Base-by-base conservation (phyloP, 2,113 vertebrate genomes). In the Indicator maculatus region DNA sequence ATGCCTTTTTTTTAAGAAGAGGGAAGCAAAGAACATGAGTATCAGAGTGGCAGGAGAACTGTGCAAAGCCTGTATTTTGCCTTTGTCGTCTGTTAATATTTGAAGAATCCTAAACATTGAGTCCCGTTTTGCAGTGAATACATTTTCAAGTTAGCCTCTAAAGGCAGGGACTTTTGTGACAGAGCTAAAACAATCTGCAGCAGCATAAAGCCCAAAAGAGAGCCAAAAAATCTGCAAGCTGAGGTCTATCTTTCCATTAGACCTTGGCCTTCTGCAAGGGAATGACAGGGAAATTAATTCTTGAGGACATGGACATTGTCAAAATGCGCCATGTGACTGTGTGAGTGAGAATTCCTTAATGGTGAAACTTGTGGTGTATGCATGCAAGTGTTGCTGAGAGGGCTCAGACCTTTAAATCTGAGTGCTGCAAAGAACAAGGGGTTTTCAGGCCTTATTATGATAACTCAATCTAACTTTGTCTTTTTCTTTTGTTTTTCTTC, bases 391-490 rank as follows among this genome's bases (percentile, higher is more conserved):
- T 19, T 69, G 17, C 61, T 88, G 74, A 87, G 52, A 63, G 50
- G 88, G 27, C n/a, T 95, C 38, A 72, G 53, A n/a, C 52, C 18
- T 92, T 79, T 83, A 60, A 81, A 60, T 88, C 17, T 60, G 55
- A 56, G 33, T 33, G 38, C 47, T 81, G 41, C 52, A 60, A 83
- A 67, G 69, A 74, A 8, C 15, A 83, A 74, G 47, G 26, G 9
- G 1, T 58, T 80, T 87, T 24, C n/a, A 84, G 36, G 6, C 23
- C 16, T 31, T 73, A 18, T 31, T 80, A 38, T 33, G n/a, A 56
- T 64, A 75, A 55, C 72, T 65, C 75, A n/a, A 83, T 88, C 58
- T 85, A 55, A 83, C n/a, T 81, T 95, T 75, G 16, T 90, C 83
- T 36, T 84, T 33, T 85, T 83, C 88, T 83, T 84, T 88, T 83